These are phyloP conservation scores for Capreolus pygargus DNA, from an alignment of 2,113 vertebrate species.

Conservation along the genomic window DNA sequence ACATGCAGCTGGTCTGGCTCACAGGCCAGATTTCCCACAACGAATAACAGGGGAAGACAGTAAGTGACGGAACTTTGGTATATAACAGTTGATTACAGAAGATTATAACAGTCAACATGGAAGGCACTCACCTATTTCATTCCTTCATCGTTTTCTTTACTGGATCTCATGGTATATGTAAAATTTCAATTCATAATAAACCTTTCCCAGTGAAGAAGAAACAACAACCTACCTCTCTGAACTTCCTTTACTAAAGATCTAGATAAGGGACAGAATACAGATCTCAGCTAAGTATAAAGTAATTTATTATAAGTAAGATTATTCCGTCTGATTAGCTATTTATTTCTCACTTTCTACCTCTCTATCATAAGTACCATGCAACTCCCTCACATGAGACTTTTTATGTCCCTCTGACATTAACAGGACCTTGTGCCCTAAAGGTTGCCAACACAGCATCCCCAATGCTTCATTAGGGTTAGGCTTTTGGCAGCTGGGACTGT, in stretches of 20 bases:
- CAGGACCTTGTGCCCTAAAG: background rate
- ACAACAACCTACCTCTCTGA: background rate
- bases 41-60: background rate
- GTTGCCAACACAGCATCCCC: background rate
- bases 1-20: background rate
- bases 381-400: background rate
- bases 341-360: background rate
- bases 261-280: background rate
- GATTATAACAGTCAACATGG: background rate
- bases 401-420: background rate
- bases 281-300: background rate
- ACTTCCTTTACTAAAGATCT: background rate
- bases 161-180: background rate
- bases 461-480: background rate
- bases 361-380: background rate
- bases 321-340: background rate
- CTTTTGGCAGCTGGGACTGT: conserved; percentile 42
- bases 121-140: background rate
- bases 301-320: background rate
- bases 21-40: background rate
- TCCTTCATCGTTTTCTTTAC: background rate
- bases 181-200: background rate
- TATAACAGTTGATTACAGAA: background rate
- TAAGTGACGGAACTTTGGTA: background rate
- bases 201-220: background rate